Conservation (phyloP, 92 coral and sea anemone genomes). For the Meandrina meandrites region DNA sequence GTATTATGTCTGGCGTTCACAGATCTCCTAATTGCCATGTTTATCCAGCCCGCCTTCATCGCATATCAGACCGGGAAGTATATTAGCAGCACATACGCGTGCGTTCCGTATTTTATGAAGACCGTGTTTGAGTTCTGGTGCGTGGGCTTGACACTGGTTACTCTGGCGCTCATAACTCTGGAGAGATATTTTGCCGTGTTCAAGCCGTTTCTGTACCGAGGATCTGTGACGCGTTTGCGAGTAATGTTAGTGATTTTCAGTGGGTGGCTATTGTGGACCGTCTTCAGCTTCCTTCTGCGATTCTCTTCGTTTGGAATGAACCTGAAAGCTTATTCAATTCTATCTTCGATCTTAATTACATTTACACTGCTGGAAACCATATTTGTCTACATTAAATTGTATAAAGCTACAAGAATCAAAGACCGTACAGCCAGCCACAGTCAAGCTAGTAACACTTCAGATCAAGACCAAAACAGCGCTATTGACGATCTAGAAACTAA, state of each 20-base stretch:
- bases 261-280: conserved; percentile 20
- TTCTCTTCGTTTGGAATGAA: conserved; percentile 25
- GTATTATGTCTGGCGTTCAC: conserved; percentile 15
- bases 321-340: conserved; percentile 10
- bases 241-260: background rate
- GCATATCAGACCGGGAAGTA: conserved; percentile 16
- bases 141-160: conserved; percentile 15
- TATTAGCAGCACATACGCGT: background rate
- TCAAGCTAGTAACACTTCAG: background rate
- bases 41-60: conserved; percentile 29
- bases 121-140: conserved; percentile 27
- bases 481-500: background rate
- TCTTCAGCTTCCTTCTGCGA: conserved; percentile 21
- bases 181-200: conserved; percentile 31
- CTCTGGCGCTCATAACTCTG: conserved; percentile 11
- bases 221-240: conserved; percentile 3
- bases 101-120: conserved; percentile 25
- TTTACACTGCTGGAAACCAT: conserved; percentile 12
- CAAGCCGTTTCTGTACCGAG: conserved; percentile 19
- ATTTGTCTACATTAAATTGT: conserved; percentile 22
- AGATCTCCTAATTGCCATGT: conserved; percentile 8
- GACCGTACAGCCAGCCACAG: background rate
- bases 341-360: conserved; percentile 23
- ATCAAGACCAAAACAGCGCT: background rate
- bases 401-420: conserved; percentile 4